phyloP scores from a whole-genome alignment of 1,140 invertebrate genomes.

The Papilio polytes region DNA sequence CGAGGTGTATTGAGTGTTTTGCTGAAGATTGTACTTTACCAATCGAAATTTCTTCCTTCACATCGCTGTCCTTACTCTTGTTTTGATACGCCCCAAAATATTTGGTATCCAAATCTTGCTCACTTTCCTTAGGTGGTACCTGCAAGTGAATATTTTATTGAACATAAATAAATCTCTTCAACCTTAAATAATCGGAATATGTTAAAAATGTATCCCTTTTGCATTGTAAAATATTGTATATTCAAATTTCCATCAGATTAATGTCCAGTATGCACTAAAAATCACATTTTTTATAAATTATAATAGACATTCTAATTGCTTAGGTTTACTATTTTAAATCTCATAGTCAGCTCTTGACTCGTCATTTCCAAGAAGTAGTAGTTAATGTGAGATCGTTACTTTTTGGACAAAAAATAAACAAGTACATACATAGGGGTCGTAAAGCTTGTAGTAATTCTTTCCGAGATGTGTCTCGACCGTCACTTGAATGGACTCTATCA shows the following conservation, averaged over 20 bases:
- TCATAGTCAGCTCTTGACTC: no score
- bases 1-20: background rate
- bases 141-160: conserved; percentile 42
- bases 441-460: conserved; percentile 79
- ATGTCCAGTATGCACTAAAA: no score
- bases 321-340: no score
- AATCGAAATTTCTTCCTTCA: background rate
- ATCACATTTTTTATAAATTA: background rate
- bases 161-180: background rate
- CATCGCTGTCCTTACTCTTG: conserved; percentile 47
- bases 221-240: background rate
- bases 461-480: conserved; percentile 63
- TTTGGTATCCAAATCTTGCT: conserved; percentile 75
- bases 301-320: no score
- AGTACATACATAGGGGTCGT: conserved; percentile 75
- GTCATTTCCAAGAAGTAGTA: background rate
- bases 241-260: no score
- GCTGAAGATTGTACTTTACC: conserved; percentile 1
- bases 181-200: background rate
- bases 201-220: no score
- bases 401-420: background rate
- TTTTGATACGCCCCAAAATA: conserved; percentile 71
- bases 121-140: conserved; percentile 67
- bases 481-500: conserved; percentile 86
- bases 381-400: background rate